Evolutionary conservation across 2,888 invertebrate species (phyloP).

Genomic region (Ypsolopha scabrella): DNA sequence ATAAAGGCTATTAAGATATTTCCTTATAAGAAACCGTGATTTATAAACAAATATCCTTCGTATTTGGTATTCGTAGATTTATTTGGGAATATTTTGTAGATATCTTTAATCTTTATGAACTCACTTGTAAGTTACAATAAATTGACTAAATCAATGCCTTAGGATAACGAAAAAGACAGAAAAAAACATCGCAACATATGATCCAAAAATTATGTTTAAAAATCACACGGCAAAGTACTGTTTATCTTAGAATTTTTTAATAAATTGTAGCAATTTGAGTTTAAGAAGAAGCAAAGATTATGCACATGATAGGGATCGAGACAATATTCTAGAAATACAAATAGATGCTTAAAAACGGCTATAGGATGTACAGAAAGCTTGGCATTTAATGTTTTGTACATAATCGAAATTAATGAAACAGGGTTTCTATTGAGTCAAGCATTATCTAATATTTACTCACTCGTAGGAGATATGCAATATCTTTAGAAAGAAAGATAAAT

Average conservation of each 20-base stretch:
- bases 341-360: slow-evolving; percentile 43
- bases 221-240: no score
- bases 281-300: no score
- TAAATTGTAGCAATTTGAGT: no score
- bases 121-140: background rate
- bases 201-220: no score
- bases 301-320: slow-evolving; percentile 39
- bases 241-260: no score
- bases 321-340: slow-evolving; percentile 61
- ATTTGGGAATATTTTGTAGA: slow-evolving; percentile 5
- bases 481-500: background rate
- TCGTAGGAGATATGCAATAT: no score
- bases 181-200: no score
- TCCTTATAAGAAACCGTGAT: background rate
- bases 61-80: background rate
- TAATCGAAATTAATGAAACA: background rate
- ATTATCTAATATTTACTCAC: no score
- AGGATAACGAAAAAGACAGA: no score
- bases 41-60: slow-evolving; percentile 4
- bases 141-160: no score
- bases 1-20: background rate
- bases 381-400: background rate
- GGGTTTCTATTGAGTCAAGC: background rate
- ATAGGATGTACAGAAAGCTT: background rate
- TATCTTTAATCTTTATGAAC: background rate